Conservation (phyloP, 1,140 invertebrate genomes). For the Melitaea cinxia region DNA sequence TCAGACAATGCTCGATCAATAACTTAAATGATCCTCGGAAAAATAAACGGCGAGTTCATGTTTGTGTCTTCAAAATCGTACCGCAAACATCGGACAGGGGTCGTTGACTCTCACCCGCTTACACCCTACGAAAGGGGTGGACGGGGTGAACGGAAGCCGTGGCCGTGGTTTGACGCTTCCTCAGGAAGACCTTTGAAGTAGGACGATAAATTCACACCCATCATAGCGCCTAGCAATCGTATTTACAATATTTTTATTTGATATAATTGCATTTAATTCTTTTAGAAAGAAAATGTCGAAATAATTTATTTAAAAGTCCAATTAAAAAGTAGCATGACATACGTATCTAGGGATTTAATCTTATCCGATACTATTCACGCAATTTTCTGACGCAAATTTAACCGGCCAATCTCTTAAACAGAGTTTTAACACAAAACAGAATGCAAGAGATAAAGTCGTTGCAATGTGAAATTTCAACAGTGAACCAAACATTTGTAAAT, state of each 20-base stretch:
- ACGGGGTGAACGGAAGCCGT: slow-evolving; percentile 60
- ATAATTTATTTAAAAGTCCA: slow-evolving; percentile 2
- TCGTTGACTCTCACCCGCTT: slow-evolving; percentile 61
- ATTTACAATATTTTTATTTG: slow-evolving; percentile 1
- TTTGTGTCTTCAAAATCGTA: slow-evolving; percentile 72
- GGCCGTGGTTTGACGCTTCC: slow-evolving; percentile 78
- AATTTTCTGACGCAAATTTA: no score
- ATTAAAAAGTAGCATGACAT: slow-evolving; percentile 24
- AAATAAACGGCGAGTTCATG: slow-evolving; percentile 57
- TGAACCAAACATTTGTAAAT: slow-evolving; percentile 13
- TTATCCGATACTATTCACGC: slow-evolving; percentile 16
- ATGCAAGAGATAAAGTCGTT: slow-evolving; percentile 40
- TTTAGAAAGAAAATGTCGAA: neutral
- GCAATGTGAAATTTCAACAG: slow-evolving; percentile 55
- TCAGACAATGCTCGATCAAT: slow-evolving; percentile 38
- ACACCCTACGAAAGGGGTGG: slow-evolving; percentile 45
- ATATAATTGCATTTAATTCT: neutral
- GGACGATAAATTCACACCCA: slow-evolving; percentile 53
- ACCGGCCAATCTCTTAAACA: slow-evolving; percentile 27
- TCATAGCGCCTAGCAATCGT: neutral
- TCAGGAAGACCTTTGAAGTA: slow-evolving; percentile 78
- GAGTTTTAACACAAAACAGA: slow-evolving; percentile 43
- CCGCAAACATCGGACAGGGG: slow-evolving; percentile 63
- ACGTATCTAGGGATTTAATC: slow-evolving; percentile 17
- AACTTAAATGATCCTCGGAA: slow-evolving; percentile 41